Evolutionary conservation across 2,888 invertebrate genomes (phyloP).

Genomic region (Hyles lineata): DNA sequence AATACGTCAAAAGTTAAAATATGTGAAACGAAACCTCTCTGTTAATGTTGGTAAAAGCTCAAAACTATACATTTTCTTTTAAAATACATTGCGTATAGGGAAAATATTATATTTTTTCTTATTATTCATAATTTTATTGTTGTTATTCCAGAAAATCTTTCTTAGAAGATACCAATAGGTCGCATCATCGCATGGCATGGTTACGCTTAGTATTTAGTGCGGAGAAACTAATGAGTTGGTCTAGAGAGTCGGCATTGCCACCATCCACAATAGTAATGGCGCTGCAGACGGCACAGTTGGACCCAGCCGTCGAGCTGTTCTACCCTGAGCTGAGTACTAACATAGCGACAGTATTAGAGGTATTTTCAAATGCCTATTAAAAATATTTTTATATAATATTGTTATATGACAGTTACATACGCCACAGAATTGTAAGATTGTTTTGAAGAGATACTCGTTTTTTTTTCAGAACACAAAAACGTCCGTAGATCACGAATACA

Average conservation of each 20-base stretch:
- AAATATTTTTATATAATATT: background rate
- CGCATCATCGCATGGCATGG: slow-evolving; percentile 66
- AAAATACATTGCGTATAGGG: background rate
- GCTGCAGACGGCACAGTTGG: slow-evolving; percentile 66
- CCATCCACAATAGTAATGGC: slow-evolving; percentile 63
- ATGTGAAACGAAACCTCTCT: too few relatives aligned
- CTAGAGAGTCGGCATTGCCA: slow-evolving; percentile 63
- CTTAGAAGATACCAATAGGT: slow-evolving; percentile 52
- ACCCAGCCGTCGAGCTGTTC: slow-evolving; percentile 67
- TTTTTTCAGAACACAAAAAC: slow-evolving; percentile 63
- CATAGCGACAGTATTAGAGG: slow-evolving; percentile 60
- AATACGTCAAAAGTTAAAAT: too few relatives aligned
- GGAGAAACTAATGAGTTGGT: slow-evolving; percentile 63
- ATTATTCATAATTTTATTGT: background rate
- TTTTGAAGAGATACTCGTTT: background rate
- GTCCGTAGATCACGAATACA: slow-evolving; percentile 70
- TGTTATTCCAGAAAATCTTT: slow-evolving; percentile 62
- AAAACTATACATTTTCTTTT: too few relatives aligned
- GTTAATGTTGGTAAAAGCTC: too few relatives aligned
- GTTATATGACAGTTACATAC: too few relatives aligned
- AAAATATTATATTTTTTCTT: background rate
- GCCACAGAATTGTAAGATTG: too few relatives aligned
- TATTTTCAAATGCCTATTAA: slow-evolving; percentile 36
- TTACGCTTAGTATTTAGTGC: slow-evolving; percentile 60
- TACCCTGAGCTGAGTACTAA: slow-evolving; percentile 61